These are phyloP conservation scores for Drosophila azteca DNA, from an alignment of 1,140 invertebrate genomes.

Conservation along the genomic window DNA sequence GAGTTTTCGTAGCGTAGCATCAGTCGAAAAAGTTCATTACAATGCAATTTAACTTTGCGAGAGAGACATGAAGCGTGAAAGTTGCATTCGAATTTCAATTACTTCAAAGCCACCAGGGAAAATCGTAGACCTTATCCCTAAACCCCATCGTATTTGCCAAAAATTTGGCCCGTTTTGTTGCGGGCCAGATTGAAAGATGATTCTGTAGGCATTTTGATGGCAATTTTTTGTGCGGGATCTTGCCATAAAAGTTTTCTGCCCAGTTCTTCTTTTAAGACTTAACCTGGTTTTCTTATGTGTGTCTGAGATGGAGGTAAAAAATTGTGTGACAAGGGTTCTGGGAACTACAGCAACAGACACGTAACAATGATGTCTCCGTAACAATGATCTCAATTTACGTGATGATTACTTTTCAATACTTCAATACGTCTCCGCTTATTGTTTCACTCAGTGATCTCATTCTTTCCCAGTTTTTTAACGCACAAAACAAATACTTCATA, in stretches of 20 bases:
- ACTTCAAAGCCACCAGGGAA: slow-evolving; percentile 42
- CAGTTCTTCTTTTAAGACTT: slow-evolving; percentile 33
- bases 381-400: slow-evolving; percentile 65
- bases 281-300: slow-evolving; percentile 53
- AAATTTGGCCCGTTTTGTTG: no score
- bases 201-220: no score
- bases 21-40: no score
- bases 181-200: no score
- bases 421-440: no score
- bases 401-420: slow-evolving; percentile 28
- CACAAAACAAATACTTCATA: neutral
- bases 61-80: no score
- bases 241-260: no score
- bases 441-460: neutral
- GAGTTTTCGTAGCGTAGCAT: no score
- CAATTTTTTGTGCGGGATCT: neutral
- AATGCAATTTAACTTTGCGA: no score
- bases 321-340: neutral
- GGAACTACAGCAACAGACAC: slow-evolving; percentile 39
- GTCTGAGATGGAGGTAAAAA: slow-evolving; percentile 5
- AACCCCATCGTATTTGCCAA: no score
- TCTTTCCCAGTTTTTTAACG: neutral
- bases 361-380: slow-evolving; percentile 17
- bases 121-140: slow-evolving; percentile 4
- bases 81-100: slow-evolving; percentile 56